Evolutionary conservation across 2,797 vertebrate species (phyloP), one percentile per base, ranked within the genome.

Genomic region (Mus minutoides): DNA sequence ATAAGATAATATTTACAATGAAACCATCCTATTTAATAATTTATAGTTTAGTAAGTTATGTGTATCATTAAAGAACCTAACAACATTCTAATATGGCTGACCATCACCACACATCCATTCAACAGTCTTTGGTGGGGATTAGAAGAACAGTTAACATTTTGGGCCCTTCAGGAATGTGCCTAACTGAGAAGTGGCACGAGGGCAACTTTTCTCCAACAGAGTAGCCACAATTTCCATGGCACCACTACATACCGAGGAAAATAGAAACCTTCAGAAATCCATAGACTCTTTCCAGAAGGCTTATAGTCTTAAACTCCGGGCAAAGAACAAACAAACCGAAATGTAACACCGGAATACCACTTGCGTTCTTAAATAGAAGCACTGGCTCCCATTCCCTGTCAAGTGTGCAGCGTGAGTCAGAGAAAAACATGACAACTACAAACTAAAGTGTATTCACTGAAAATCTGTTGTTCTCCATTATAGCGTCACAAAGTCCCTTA

Each of bases 291-390:
- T 95, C 93, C 94, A 92, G 77, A 96, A 78, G 96, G 92, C 87
- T 97, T 93, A 92, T 56, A 6, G 77, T 94, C 96, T 92, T 92
- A 87, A 94, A 64, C 77, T 93, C 40, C 3, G 49, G 84, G 84
- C 92, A 92, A 84, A 90, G 92, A 58, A 86, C 93, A 97, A 96
- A 92, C 89, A 87, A 83, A 82, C 88, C 92, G 96, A 96, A 97
- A 96, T 46, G 49, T 17, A 90, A 96, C 6, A 31, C 69, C 0
- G 0, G 78, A 71, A 83, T 54, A 49, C 85, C 95, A 92, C 84
- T 76, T 43, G 0, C 34, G 86, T 90, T 95, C 94, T 79, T 79
- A 96, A 97, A 96, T 94, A 94, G 96, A 94, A 96, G 62, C 87
- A 6, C 52, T 88, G 88, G 80, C 56, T 97, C 56, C 43, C 6